Base-by-base conservation (phyloP, 2,113 vertebrate species). In the Odontesthes bonariensis region DNA sequence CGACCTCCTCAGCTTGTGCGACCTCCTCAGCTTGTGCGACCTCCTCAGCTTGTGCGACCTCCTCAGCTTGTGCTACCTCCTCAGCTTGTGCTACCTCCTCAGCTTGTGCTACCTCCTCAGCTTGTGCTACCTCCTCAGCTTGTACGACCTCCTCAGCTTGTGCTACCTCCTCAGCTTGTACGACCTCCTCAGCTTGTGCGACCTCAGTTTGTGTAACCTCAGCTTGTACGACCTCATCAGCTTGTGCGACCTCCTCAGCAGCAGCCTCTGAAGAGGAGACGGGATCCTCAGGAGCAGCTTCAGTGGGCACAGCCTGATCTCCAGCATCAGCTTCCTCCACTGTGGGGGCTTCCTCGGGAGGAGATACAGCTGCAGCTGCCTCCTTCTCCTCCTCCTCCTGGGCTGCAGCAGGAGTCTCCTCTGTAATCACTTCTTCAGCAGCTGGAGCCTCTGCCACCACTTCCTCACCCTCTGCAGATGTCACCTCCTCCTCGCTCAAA, bases 311-410 rank as follows among this genome's bases (percentile, higher is more conserved):
- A 10, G 56, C 47, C 44, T 22, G 75, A 61, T 60, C 79, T 44
- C 76, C 80, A 53, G 1, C 69, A 10, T 57, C 53, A 14, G 22
- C 54, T 31, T 76, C 78, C 9, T 83, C 79, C 52, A 33, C 69
- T 17, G 0, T 35, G 0, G 17, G 20, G 3, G 6, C 74, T 46
- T 69, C 67, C 54, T 47, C 44, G 35, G 19, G 1, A 19, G 46
- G 14, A 47, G 16, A 17, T 38, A 1, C 35, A 47, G 17, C 6
- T 47, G 46, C 46, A 17, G 46, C 46, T 17, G 16, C 16, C 46
- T 47, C 46, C 46, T 47, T 14, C 16, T 47, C 42, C 42, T 44
- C 42, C 42, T 44, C 42, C 42, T 46, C 44, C 5, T 46, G 44
- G 12, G 44, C 44, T 46, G 44, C 13, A 46, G 16, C 44, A 46